Conservation (phyloP, 2,113 vertebrate genomes). For the Ia io region DNA sequence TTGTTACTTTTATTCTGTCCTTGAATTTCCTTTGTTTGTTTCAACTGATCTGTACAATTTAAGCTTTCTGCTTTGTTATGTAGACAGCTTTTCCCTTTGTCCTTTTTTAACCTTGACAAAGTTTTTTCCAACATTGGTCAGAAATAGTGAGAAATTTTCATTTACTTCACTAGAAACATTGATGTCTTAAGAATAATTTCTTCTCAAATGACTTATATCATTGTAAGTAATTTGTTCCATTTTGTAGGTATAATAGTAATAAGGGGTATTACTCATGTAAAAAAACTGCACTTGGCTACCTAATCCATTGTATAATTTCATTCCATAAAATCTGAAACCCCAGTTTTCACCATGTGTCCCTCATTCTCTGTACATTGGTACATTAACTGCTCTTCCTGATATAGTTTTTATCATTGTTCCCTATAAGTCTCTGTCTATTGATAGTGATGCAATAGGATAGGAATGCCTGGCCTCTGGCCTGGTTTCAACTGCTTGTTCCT, state of each 20-base stretch:
- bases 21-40: not conserved
- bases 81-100: not conserved
- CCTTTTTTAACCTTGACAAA: not conserved
- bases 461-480: not conserved
- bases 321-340: not conserved
- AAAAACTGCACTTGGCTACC: not conserved
- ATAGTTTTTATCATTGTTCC: not conserved
- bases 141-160: not conserved
- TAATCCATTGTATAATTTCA: not conserved
- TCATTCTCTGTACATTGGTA: not conserved
- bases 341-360: not conserved
- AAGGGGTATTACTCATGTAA: not conserved
- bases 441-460: too few species aligned
- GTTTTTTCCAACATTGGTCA: not conserved
- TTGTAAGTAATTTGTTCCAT: not conserved
- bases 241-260: not conserved
- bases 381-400: not conserved
- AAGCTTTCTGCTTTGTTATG: not conserved
- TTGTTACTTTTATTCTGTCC: not conserved
- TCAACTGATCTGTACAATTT: not conserved
- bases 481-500: not conserved
- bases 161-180: not conserved
- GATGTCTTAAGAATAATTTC: not conserved
- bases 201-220: not conserved
- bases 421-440: not conserved